Conservation (phyloP, 2,113 vertebrate species). For the Thryonomys swinderianus region DNA sequence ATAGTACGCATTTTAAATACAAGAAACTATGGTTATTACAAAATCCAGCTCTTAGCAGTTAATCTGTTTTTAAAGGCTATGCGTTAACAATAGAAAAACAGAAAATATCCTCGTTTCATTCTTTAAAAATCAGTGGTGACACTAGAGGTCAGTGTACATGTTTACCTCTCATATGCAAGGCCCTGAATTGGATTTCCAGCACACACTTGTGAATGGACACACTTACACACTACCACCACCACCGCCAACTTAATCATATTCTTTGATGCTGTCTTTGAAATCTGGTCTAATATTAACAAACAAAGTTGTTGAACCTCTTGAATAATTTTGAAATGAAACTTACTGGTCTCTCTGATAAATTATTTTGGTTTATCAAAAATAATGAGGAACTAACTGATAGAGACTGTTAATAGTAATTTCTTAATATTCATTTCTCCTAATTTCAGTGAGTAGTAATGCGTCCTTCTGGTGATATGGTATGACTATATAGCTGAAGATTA, state of each 20-base stretch:
- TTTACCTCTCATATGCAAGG: no score
- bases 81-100: background rate
- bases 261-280: conserved; percentile 42
- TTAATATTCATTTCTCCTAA: background rate
- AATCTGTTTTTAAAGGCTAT: conserved; percentile 20
- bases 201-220: no score
- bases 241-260: background rate
- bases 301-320: background rate
- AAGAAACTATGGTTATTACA: background rate
- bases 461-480: background rate
- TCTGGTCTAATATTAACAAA: conserved; percentile 27
- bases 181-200: background rate
- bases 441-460: background rate
- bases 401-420: background rate
- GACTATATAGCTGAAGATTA: background rate
- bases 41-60: background rate
- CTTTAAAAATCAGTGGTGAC: background rate
- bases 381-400: background rate
- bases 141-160: background rate
- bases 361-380: background rate
- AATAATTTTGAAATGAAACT: conserved; percentile 26
- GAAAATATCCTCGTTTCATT: background rate
- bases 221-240: background rate
- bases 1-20: conserved; percentile 13
- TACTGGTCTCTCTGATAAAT: background rate